These are phyloP conservation scores for Phytoseiulus persimilis DNA, from an alignment of 2,888 invertebrate genomes.

Conservation along the genomic window DNA sequence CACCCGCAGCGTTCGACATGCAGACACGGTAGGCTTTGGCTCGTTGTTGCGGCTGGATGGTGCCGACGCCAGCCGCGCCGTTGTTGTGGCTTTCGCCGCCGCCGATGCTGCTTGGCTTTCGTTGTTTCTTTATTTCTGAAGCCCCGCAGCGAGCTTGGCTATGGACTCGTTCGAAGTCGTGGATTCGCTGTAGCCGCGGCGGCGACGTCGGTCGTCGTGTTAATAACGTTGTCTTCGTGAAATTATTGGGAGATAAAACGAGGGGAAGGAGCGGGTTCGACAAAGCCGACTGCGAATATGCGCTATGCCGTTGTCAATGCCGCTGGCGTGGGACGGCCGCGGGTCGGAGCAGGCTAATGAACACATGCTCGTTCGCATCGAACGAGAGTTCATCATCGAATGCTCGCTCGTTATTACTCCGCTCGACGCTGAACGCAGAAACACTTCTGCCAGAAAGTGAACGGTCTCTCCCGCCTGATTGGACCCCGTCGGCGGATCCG, in stretches of 20 bases:
- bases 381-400: neutral
- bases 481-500: neutral
- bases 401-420: neutral
- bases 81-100: neutral
- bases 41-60: neutral
- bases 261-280: neutral
- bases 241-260: conserved; percentile 5
- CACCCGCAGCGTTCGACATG: neutral
- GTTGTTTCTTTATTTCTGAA: neutral
- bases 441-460: neutral
- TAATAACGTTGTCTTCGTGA: neutral
- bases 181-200: neutral
- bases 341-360: no score
- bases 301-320: no score
- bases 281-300: no score
- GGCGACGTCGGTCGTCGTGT: neutral
- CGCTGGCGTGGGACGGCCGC: no score
- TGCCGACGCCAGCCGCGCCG: neutral
- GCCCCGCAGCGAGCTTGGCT: neutral
- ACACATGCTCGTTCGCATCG: neutral
- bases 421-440: neutral
- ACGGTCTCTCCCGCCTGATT: neutral
- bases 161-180: neutral
- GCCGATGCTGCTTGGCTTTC: neutral
- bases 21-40: neutral